Evolutionary conservation across 2,888 invertebrate genomes (phyloP), one percentile per base, ranked within the genome.

Genomic region (Ormyrus labotus): DNA sequence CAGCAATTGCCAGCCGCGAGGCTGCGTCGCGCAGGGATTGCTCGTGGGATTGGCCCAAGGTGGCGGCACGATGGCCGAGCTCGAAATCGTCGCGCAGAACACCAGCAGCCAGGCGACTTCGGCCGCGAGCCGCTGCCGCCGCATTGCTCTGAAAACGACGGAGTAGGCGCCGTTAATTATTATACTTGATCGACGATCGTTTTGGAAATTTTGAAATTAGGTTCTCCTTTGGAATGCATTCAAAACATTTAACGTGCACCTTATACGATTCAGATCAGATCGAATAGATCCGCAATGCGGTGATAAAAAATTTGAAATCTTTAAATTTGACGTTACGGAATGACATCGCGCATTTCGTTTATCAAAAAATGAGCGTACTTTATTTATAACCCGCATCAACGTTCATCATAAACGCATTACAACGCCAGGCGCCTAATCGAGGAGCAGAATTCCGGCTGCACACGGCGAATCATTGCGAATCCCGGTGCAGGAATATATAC

Each of bases 1-100:
- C 76, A 97, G 92, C 88, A 96, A 92, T 87, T 96, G 96, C 97
- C 97, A 97, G 67, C 96, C 96, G 82, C 95, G 93, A 0, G 96
- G 95, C 89, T 95, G 94, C 3, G 93, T 92, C 5, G 96, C 96
- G 85, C 97, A 97, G 0, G 97, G 97, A 90, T 97, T 97, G 85
- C 94, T 92, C 83, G 93, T 92, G 0, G 96, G 95, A 89, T 97
- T 95, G 71, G 96, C 96, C 97, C 97, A 97, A 9, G 96, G 96
- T 0, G 97, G 97, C 55, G 96, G 95, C 85, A 96, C 92, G 82
- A 96, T 95, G 0, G 95, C 95, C 11, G 93, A 93, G 61, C 91
- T 90, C n/a, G 92, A 92, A 70, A 83, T 82, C 71, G 34, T 34
- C 34, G 81, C 10, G 58, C 61, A 47, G 50, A 63, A 8, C 48